A percentile compares a stretch with the other conserved stretches of the same genome.
Conservation (phyloP, 2,888 invertebrate genomes). For the Syrista parreyssii region DNA sequence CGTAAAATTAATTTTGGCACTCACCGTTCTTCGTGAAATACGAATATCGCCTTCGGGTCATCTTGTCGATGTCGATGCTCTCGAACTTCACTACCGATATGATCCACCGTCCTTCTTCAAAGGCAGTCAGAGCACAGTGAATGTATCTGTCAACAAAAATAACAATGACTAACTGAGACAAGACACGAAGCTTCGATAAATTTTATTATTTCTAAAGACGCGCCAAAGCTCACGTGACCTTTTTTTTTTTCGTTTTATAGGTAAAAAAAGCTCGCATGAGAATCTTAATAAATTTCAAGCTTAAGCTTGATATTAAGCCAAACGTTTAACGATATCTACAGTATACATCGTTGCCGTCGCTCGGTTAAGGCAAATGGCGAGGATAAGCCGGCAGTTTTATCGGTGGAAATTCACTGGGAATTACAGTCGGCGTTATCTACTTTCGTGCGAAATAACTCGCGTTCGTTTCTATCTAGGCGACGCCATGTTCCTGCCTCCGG, state of each 20-base stretch:
- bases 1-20: neutral
- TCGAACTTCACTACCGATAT: neutral
- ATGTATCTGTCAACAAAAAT: neutral
- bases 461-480: neutral
- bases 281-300: neutral
- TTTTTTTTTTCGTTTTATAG: neutral
- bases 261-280: neutral
- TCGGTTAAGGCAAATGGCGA: constrained; percentile 20
- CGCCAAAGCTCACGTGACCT: neutral
- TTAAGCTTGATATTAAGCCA: constrained; percentile 5
- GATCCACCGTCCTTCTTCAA: neutral
- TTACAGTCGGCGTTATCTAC: neutral
- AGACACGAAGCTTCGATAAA: neutral
- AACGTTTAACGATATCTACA: neutral
- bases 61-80: neutral
- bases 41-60: neutral
- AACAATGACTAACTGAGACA: neutral
- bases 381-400: constrained; percentile 34
- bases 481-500: neutral
- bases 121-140: neutral
- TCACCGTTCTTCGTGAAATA: neutral
- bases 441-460: neutral
- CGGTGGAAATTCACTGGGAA: constrained; percentile 21
- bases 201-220: no score
- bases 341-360: constrained; percentile 5